Conservation (phyloP, 2,888 invertebrate species). For the Lordiphosa andalusiaca region DNA sequence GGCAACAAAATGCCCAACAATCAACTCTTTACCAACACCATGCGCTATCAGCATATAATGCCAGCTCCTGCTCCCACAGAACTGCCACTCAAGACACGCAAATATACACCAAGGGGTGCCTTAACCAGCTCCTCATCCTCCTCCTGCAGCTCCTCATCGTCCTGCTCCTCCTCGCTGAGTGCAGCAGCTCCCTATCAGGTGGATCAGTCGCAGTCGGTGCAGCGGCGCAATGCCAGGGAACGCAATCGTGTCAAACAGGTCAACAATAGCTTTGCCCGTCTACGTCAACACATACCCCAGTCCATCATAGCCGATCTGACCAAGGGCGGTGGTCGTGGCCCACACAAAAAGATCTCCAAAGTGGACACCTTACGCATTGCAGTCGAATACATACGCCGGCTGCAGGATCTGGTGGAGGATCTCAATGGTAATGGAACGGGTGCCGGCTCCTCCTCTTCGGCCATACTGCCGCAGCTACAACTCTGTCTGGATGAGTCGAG, state of each 20-base stretch:
- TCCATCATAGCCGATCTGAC: constrained; percentile 87
- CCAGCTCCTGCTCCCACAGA: constrained; percentile 49
- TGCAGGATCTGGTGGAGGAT: constrained; percentile 86
- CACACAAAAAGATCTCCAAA: constrained; percentile 91
- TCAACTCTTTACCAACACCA: constrained; percentile 56
- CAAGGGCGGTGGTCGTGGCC: constrained; percentile 85
- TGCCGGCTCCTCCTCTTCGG: constrained; percentile 47
- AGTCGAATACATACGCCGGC: constrained; percentile 92
- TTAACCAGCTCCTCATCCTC: constrained; percentile 24
- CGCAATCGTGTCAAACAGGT: constrained; percentile 97
- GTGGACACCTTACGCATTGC: constrained; percentile 93
- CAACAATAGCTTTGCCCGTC: constrained; percentile 95
- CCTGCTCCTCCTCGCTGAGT: constrained; percentile 17
- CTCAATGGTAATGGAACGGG: constrained; percentile 46
- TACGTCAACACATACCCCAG: constrained; percentile 93
- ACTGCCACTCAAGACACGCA: constrained; percentile 86
- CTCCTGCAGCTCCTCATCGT: constrained; percentile 1
- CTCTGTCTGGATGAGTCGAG: constrained; percentile 56
- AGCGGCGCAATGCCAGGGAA: constrained; percentile 94
- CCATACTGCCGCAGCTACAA: constrained; percentile 37
- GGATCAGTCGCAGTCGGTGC: constrained; percentile 92
- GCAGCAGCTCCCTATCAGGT: constrained; percentile 59
- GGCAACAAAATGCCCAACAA: constrained; percentile 30
- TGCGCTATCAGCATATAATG: constrained; percentile 73
- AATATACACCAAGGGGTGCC: constrained; percentile 84